Evolutionary conservation across 2,797 vertebrate species (phyloP).

Genomic region (Anguilla obscura): DNA sequence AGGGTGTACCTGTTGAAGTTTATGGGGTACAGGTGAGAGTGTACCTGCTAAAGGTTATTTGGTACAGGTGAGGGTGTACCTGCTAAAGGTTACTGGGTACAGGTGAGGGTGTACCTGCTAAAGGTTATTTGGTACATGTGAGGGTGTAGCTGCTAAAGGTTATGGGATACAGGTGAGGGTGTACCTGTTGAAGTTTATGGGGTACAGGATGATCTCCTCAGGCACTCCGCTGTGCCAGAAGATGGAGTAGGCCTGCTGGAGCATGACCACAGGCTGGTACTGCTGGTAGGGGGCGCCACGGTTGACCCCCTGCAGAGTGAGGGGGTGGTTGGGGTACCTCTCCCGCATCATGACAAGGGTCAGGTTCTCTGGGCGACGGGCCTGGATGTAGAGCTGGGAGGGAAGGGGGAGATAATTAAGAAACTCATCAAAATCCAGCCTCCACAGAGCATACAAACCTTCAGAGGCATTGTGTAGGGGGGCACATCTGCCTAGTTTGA

Average conservation of each 20-base stretch:
- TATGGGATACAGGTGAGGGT: background rate
- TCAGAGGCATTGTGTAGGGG: background rate
- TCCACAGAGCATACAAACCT: background rate
- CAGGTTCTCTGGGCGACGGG: conserved; percentile 60
- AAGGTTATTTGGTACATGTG: background rate
- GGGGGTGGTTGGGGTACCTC: conserved; percentile 49
- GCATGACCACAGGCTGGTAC: conserved; percentile 57
- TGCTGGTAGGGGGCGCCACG: conserved; percentile 54
- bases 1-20: background rate
- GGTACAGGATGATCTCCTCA: conserved; percentile 49
- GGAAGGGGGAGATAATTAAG: background rate
- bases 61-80: background rate
- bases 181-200: conserved; percentile 56
- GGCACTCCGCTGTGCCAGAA: conserved; percentile 48
- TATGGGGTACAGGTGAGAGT: background rate
- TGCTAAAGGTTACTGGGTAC: background rate
- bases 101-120: background rate
- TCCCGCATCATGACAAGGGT: conserved; percentile 58
- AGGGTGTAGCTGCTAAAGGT: conserved; percentile 56
- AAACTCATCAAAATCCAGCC: background rate
- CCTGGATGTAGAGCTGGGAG: conserved; percentile 65
- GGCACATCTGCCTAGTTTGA: background rate
- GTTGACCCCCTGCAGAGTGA: conserved; percentile 47
- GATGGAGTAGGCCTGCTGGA: conserved; percentile 43
- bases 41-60: background rate